These are phyloP conservation scores for Limosa lapponica DNA, from an alignment of 2,797 vertebrate genomes.

Conservation along the genomic window DNA sequence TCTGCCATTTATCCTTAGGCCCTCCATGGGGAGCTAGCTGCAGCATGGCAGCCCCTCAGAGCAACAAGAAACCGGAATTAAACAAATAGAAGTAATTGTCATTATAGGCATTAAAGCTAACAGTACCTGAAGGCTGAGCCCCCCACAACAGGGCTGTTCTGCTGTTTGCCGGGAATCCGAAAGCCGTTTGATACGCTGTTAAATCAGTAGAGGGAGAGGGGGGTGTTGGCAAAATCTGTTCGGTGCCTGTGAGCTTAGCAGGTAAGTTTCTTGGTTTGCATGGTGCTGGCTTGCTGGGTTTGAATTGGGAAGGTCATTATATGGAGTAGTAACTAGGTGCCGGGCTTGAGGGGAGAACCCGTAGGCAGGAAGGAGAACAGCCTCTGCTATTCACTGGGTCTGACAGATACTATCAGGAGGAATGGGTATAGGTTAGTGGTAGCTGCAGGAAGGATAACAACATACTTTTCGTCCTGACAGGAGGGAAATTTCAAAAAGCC, in stretches of 20 bases:
- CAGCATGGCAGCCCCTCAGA: not conserved
- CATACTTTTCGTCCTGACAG: not conserved
- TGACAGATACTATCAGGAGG: not conserved
- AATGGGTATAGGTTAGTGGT: no score
- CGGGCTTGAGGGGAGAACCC: rapidly evolving
- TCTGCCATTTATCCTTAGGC: not conserved
- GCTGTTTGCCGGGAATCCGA: not conserved
- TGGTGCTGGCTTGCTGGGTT: not conserved
- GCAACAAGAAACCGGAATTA: not conserved
- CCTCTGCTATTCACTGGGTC: rapidly evolving
- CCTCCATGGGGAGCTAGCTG: not conserved
- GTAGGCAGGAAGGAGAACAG: not conserved
- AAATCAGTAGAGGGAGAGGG: not conserved
- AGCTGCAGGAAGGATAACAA: not conserved
- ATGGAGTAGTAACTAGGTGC: not conserved
- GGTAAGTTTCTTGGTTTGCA: not conserved
- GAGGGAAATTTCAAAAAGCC: not conserved
- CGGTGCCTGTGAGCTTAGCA: not conserved
- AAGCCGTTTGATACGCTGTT: not conserved
- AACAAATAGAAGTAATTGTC: not conserved
- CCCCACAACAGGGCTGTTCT: not conserved
- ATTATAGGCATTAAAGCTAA: not conserved
- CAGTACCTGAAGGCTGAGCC: not conserved
- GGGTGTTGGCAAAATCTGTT: not conserved
- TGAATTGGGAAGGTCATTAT: not conserved